Evolutionary conservation across 2,113 vertebrate genomes (phyloP), one percentile per base, ranked within the genome.

Genomic region (Caracal caracal): DNA sequence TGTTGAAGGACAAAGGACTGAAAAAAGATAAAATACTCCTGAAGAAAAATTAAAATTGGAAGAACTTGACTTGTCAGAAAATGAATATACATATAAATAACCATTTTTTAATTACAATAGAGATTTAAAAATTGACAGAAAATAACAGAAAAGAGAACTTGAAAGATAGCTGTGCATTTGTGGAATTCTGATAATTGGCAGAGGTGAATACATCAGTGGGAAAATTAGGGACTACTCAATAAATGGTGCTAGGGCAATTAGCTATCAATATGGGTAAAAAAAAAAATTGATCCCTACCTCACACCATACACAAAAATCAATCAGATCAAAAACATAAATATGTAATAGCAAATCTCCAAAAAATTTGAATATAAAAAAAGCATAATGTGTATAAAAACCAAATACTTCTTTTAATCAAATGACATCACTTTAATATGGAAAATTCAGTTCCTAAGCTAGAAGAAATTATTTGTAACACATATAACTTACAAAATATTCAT

Each of bases 321-420:
- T 40, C 10, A 80, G 33, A 75, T 22, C 10, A 16, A 82, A 59
- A 15, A 66, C 20, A 56, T 73, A 43, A 73, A 35, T 66, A 19
- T 75, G 16, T 26, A 30, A 76, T 22, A 80, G 19, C 4, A 85
- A 70, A 49, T 85, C 30, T 66, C 59, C 51, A n/a, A 75, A 78
- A 61, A 35, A 19, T 59, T 26, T 11, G 10, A 75, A 59, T 8
- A 63, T 86, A 40, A 43, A 68, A 85, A 65, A 85, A 65, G 28
- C 65, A 63, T 30, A 75, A 65, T 12, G 40, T 35, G 15, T 49
- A 6, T n/a, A 76, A 82, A 95, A 92, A 53, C 35, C 24, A 86
- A 73, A 95, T 73, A 53, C 10, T 73, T 63, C n/a, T 92, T 51
- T 86, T 91, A 92, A 82, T n/a, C 81, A 66, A 75, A 93, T 40